A percentile compares a stretch with the other conserved stretches of the same genome.
These are phyloP conservation scores for Etia nguti DNA, from an alignment of 2,113 vertebrate genomes.

Conservation along the genomic window DNA sequence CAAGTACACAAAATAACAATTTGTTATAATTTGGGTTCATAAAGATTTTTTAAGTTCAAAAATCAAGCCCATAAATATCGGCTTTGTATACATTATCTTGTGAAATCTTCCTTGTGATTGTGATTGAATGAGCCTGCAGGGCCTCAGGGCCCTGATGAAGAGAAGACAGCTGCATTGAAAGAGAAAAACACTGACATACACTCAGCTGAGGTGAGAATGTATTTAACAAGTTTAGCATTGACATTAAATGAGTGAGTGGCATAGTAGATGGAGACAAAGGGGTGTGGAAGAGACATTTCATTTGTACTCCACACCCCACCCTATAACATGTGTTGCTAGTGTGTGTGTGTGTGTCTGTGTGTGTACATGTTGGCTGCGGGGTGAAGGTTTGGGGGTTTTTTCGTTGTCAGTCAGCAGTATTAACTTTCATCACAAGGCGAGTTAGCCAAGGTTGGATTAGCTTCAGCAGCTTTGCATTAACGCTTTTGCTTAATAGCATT, in stretches of 20 bases:
- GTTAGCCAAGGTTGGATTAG: background rate
- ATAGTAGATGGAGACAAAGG: background rate
- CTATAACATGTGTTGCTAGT: background rate
- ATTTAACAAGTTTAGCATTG: background rate
- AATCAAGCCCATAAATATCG: background rate
- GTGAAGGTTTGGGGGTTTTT: background rate
- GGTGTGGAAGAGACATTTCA: background rate
- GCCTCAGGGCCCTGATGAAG: background rate
- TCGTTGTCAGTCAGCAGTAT: background rate
- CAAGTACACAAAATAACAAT: background rate
- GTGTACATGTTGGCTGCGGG: background rate
- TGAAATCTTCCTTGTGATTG: background rate
- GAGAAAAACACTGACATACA: background rate
- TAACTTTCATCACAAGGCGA: background rate
- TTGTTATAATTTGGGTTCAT: background rate
- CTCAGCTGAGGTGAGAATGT: background rate
- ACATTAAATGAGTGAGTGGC: background rate
- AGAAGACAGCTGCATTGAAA: background rate
- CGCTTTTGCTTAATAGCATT: background rate
- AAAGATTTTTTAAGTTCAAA: background rate
- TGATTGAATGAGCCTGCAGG: background rate
- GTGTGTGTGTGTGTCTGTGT: rapidly evolving
- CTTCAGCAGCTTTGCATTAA: background rate
- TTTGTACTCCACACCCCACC: background rate
- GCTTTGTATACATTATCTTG: background rate